Evolutionary conservation across 2,113 vertebrate species (phyloP), one percentile per base, ranked within the genome.

Genomic region (Aythya baeri): DNA sequence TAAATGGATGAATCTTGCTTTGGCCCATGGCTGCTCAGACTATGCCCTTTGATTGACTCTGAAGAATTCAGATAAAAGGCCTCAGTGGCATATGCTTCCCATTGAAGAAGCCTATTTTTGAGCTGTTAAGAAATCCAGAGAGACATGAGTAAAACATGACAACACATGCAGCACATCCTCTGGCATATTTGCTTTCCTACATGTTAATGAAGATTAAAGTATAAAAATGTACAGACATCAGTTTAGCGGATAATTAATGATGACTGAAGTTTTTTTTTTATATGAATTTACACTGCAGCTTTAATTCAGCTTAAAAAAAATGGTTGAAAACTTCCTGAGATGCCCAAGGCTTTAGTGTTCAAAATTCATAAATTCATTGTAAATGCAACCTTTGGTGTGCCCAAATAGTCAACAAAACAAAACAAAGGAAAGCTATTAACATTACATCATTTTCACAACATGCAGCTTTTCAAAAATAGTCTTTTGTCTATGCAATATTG

Each of bases 171-270:
- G 81, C 82, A 52, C 17, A 73, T 50, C 92, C 92, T 90, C n/a
- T 72, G 97, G 92, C 94, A 78, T 82, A 57, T 78, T 83, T 88
- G 66, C 67, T 91, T 82, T 90, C 91, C 67, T 92, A 84, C 74
- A 80, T 93, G 58, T 74, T 97, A 97, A 97, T 97, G 96, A 97
- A 97, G 92, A 97, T 87, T 63, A 96, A 97, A 91, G 89, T 81
- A 65, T 86, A 87, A 95, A 93, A 95, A 96, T 95, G 90, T 87
- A 67, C 93, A 97, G 91, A 68, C 89, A 87, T 97, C 91, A 94
- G 82, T 85, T 88, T 87, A 96, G 93, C 52, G 72, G 88, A 94
- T 94, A 97, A 97, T 97, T 97, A 97, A 97, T 96, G 91, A 97
- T 94, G 97, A 98, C 93, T 96, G 96, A 96, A 97, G 96, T 90